A percentile compares a stretch with the other conserved stretches of the same genome.
phyloP scores from a whole-genome alignment of 2,113 vertebrate species.

The Sinocyclocheilus rhinocerous region DNA sequence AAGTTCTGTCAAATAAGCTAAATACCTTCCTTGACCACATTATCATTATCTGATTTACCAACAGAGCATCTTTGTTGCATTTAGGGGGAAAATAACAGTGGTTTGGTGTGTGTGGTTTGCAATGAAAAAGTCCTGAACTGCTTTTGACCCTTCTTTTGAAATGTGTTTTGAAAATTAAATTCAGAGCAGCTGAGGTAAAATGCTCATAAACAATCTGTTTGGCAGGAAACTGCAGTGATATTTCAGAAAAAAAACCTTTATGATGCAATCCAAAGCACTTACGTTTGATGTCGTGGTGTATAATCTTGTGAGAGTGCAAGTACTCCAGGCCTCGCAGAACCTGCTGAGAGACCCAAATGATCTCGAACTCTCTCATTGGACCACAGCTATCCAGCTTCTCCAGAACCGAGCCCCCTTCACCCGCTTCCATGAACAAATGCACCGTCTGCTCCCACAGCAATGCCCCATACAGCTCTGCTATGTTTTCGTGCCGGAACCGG shows the following conservation, averaged over 20 bases:
- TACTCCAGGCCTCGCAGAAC: slow-evolving; percentile 93
- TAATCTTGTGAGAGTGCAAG: slow-evolving; percentile 92
- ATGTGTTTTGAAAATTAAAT: neutral
- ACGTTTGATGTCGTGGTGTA: slow-evolving; percentile 99
- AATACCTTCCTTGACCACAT: slow-evolving; percentile 28
- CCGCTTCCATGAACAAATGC: slow-evolving; percentile 96
- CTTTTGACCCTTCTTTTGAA: neutral
- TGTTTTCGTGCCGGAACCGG: slow-evolving; percentile 92
- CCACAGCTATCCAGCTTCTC: slow-evolving; percentile 96
- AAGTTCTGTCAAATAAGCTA: slow-evolving; percentile 29
- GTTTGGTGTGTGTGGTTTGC: neutral
- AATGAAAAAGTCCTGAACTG: slow-evolving; percentile 1
- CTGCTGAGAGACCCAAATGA: slow-evolving; percentile 97
- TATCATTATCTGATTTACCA: slow-evolving; percentile 24
- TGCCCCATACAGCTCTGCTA: slow-evolving; percentile 90
- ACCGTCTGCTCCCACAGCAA: slow-evolving; percentile 87
- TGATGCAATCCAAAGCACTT: slow-evolving; percentile 8
- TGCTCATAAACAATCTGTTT: neutral
- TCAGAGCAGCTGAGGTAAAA: neutral
- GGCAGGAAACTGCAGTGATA: neutral
- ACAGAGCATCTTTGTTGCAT: slow-evolving; percentile 26
- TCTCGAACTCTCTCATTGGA: slow-evolving; percentile 95
- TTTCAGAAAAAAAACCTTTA: neutral
- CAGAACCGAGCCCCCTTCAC: slow-evolving; percentile 93
- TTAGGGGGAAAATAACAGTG: neutral